These are phyloP conservation scores for Anoplius nigerrimus DNA, from an alignment of 2,888 invertebrate species.

Conservation along the genomic window DNA sequence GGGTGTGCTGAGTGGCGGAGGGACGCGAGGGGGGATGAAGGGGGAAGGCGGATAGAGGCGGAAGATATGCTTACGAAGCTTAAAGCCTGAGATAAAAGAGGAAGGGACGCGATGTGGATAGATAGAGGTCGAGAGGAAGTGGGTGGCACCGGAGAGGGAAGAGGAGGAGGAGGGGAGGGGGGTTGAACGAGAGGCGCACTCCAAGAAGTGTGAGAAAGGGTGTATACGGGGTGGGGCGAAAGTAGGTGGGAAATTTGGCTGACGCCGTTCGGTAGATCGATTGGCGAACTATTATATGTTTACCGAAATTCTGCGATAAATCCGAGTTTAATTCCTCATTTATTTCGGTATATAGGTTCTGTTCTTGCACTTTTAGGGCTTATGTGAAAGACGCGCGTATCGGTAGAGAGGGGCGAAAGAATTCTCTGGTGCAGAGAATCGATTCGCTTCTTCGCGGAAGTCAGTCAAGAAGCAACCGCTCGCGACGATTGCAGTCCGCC, in stretches of 20 bases:
- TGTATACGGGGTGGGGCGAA: not conserved
- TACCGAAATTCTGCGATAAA: too few species aligned
- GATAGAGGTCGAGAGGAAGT: not conserved
- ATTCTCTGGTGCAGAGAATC: too few species aligned
- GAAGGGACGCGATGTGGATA: slow-evolving; percentile 12
- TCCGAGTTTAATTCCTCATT: too few species aligned
- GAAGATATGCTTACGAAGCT: slow-evolving; percentile 67
- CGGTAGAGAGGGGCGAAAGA: too few species aligned
- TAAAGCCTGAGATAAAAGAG: slow-evolving; percentile 39
- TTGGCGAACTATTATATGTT: too few species aligned
- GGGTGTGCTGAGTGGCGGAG: slow-evolving; percentile 11
- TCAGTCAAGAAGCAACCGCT: too few species aligned
- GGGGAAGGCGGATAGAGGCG: slow-evolving; percentile 37
- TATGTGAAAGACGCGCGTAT: too few species aligned
- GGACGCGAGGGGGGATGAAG: slow-evolving; percentile 6
- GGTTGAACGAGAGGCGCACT: not conserved
- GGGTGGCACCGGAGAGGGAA: not conserved
- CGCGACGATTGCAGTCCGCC: too few species aligned
- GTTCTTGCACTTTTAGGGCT: too few species aligned
- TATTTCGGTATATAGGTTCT: too few species aligned
- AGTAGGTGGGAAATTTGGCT: not conserved
- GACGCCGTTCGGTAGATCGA: too few species aligned
- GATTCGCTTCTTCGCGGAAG: too few species aligned
- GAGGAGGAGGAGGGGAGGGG: slow-evolving; percentile 5
- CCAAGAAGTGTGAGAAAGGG: not conserved